Evolutionary conservation across 2,797 vertebrate species (phyloP).

Genomic region (Artibeus lituratus): DNA sequence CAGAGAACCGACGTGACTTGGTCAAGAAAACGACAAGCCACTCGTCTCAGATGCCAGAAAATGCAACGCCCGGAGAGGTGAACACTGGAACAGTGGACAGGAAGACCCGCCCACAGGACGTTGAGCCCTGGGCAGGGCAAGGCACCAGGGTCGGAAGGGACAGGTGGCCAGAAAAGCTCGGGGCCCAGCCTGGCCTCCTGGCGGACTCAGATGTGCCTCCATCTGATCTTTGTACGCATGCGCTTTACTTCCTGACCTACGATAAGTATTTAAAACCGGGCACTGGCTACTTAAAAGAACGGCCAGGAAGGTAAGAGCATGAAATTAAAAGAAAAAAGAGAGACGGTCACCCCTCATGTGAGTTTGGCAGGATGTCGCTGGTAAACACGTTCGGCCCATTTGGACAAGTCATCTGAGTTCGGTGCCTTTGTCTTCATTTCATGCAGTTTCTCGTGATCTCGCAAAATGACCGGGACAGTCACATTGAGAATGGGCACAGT

Average conservation of each 20-base stretch:
- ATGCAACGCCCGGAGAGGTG: background rate
- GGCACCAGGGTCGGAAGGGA: no score
- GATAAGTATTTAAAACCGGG: background rate
- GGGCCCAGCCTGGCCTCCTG: background rate
- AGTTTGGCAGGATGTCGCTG: fast-evolving
- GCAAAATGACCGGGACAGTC: background rate
- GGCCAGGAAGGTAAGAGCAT: background rate
- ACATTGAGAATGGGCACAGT: no score
- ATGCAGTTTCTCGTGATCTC: background rate
- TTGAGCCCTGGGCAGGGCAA: no score
- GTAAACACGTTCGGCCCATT: background rate
- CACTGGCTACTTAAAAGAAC: background rate
- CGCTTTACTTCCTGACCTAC: background rate
- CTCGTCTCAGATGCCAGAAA: background rate
- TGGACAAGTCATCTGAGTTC: background rate
- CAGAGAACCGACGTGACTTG: background rate
- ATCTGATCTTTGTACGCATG: fast-evolving
- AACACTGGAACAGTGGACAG: background rate
- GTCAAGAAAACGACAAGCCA: background rate
- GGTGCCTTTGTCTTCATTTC: background rate
- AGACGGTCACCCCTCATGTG: fast-evolving
- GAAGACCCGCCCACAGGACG: background rate
- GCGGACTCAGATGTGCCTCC: background rate
- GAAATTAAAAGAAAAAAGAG: background rate
- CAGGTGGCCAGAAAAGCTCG: background rate